phyloP scores from a whole-genome alignment of 2,888 invertebrate genomes.

The Cephus pygmeus region DNA sequence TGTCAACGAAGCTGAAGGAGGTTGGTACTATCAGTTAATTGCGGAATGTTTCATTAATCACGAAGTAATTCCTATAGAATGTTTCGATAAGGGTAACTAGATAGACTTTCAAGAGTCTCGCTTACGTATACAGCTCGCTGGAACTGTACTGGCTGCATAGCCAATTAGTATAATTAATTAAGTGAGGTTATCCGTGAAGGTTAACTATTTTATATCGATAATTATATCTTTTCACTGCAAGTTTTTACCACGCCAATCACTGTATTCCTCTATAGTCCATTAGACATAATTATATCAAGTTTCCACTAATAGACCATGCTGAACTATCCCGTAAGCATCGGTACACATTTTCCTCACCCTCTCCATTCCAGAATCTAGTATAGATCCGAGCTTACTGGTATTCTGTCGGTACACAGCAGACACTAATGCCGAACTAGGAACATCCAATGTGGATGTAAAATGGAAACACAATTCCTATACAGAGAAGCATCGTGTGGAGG shows the following conservation, averaged over 20 bases:
- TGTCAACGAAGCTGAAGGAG: not conserved
- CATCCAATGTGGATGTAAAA: not conserved
- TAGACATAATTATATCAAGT: not conserved
- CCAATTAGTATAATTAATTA: not conserved
- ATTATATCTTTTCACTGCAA: not conserved
- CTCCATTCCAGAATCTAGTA: not conserved
- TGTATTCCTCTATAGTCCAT: not conserved
- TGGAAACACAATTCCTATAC: not conserved
- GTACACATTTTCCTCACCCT: not conserved
- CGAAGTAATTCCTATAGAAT: not conserved
- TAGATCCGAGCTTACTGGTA: not conserved
- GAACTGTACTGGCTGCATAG: not conserved
- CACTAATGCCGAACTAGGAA: not conserved
- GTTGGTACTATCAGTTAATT: not conserved
- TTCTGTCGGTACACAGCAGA: not conserved
- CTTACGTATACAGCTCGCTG: not conserved
- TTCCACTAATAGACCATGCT: not conserved
- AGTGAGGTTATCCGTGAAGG: not conserved
- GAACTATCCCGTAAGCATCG: not conserved
- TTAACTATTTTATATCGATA: not conserved
- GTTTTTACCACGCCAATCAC: not conserved
- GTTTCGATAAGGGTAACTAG: not conserved
- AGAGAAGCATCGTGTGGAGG: not conserved
- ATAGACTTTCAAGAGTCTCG: not conserved
- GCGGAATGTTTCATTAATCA: not conserved